These are phyloP conservation scores for Theretra japonica DNA, from an alignment of 2,888 invertebrate genomes.

Conservation along the genomic window DNA sequence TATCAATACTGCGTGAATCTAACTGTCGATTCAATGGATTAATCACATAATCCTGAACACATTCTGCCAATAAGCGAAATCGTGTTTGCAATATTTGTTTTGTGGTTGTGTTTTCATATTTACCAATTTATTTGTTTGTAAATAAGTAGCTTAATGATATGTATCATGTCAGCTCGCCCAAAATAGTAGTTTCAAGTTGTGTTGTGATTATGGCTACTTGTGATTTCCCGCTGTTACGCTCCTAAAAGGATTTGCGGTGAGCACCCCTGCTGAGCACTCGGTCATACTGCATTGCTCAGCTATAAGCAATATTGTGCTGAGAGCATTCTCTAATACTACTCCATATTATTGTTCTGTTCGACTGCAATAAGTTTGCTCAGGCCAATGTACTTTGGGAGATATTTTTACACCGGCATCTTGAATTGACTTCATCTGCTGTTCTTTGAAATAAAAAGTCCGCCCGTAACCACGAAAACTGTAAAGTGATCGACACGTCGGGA, in stretches of 20 bases:
- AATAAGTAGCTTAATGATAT: too few species aligned
- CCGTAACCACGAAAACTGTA: too few species aligned
- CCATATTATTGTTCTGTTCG: conserved; percentile 30
- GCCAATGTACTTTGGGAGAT: not conserved
- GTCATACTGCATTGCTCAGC: conserved; percentile 34
- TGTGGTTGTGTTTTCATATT: not conserved
- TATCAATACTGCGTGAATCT: too few species aligned
- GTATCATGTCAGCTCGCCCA: not conserved
- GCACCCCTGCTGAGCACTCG: conserved; percentile 42
- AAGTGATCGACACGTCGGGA: too few species aligned
- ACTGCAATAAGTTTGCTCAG: not conserved
- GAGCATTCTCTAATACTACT: conserved; percentile 39
- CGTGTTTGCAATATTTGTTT: not conserved
- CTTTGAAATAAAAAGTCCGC: too few species aligned
- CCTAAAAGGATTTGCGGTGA: conserved; percentile 61
- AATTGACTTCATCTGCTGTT: too few species aligned
- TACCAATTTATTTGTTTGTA: not conserved
- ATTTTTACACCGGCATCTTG: too few species aligned
- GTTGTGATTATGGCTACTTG: conserved; percentile 7
- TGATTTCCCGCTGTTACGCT: conserved; percentile 55
- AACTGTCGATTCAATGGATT: not conserved
- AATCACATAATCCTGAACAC: not conserved
- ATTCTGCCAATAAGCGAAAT: not conserved
- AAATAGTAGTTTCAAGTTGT: conserved; percentile 14
- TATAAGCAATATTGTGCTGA: conserved; percentile 40